Conservation (phyloP, 2,888 invertebrate species). For the Drosophila buzzatii region DNA sequence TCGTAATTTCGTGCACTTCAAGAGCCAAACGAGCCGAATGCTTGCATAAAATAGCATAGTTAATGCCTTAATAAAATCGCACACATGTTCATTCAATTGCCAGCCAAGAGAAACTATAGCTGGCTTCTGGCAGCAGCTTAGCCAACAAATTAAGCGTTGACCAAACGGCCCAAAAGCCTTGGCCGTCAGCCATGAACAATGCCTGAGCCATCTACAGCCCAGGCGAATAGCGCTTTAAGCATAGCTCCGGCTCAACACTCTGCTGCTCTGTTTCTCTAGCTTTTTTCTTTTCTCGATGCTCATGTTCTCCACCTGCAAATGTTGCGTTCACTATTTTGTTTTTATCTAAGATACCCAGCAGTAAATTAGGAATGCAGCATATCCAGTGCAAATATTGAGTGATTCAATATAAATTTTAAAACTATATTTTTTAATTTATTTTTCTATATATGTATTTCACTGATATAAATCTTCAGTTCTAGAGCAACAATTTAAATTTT, state of each 20-base stretch:
- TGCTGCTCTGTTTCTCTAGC: neutral
- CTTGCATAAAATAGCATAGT: slow-evolving; percentile 63
- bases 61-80: slow-evolving; percentile 74
- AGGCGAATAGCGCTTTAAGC: slow-evolving; percentile 62
- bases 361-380: neutral
- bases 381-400: neutral
- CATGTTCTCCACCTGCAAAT: slow-evolving; percentile 44
- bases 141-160: slow-evolving; percentile 70
- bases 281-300: slow-evolving; percentile 7
- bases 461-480: too few relatives aligned
- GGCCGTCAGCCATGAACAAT: slow-evolving; percentile 13
- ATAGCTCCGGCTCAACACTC: slow-evolving; percentile 49
- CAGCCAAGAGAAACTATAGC: slow-evolving; percentile 16
- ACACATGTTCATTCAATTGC: neutral
- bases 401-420: neutral
- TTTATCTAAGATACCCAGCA: slow-evolving; percentile 31
- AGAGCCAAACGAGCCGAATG: slow-evolving; percentile 38
- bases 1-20: slow-evolving; percentile 6
- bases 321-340: slow-evolving; percentile 29
- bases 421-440: neutral
- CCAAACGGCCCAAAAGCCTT: slow-evolving; percentile 12
- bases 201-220: slow-evolving; percentile 27
- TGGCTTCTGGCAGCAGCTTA: slow-evolving; percentile 28
- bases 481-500: too few relatives aligned
- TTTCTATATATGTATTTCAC: neutral